phyloP scores from a whole-genome alignment of 2,797 vertebrate genomes.

The Caiman crocodilus region DNA sequence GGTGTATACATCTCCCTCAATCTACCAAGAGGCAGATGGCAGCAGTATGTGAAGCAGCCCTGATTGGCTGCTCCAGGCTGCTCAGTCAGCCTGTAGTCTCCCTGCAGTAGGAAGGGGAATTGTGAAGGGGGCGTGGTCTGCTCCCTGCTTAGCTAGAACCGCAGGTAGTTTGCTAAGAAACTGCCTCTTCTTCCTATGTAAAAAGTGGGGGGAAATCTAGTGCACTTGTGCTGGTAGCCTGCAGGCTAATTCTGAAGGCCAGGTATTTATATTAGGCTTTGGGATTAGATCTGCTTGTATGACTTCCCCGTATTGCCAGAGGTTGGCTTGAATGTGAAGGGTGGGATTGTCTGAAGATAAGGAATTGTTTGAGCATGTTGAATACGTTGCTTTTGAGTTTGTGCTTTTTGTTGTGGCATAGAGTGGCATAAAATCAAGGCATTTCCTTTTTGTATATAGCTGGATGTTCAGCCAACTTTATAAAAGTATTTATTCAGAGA shows the following conservation, averaged over 20 bases:
- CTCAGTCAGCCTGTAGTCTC: too few relatives aligned
- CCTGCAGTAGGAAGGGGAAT: too few relatives aligned
- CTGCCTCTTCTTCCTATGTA: too few relatives aligned
- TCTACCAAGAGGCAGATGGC: too few relatives aligned
- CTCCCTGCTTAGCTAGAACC: too few relatives aligned
- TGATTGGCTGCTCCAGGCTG: too few relatives aligned
- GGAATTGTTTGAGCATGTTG: neutral
- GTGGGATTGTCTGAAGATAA: neutral
- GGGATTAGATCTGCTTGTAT: neutral
- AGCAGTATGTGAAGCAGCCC: too few relatives aligned
- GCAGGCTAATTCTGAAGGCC: neutral
- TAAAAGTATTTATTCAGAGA: neutral
- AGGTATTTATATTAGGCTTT: neutral
- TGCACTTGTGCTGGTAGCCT: neutral
- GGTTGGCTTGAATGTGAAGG: too few relatives aligned
- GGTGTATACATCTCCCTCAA: too few relatives aligned
- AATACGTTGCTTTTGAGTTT: neutral
- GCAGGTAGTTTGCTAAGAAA: too few relatives aligned
- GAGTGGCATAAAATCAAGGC: neutral
- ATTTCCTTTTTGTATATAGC: neutral
- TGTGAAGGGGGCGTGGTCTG: too few relatives aligned
- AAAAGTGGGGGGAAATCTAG: neutral
- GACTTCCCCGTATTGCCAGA: too few relatives aligned
- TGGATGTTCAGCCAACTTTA: neutral
- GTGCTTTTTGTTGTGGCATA: neutral